Evolutionary conservation across 2,797 vertebrate species (phyloP).

Genomic region (Erethizon dorsatum): DNA sequence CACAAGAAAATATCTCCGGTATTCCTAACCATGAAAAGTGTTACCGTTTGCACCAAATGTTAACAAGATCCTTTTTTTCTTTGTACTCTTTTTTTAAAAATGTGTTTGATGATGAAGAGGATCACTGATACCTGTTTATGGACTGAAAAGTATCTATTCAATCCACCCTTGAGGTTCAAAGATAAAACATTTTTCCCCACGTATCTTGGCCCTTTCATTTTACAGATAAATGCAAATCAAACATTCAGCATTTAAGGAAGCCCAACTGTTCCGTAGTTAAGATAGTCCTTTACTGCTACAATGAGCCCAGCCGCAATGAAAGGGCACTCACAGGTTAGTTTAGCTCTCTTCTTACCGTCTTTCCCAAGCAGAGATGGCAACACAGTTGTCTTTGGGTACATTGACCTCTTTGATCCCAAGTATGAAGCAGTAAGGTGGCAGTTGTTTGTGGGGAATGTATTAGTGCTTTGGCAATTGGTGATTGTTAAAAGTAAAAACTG

Average conservation of each 20-base stretch:
- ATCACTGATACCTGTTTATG: slow-evolving; percentile 45
- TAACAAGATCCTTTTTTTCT: background rate
- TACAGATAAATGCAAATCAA: slow-evolving; percentile 58
- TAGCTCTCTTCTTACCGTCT: slow-evolving; percentile 47
- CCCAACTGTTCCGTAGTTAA: background rate
- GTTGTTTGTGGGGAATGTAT: background rate
- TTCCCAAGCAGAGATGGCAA: background rate
- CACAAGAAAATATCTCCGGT: background rate
- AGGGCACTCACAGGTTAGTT: slow-evolving; percentile 15
- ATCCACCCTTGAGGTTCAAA: background rate
- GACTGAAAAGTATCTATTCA: slow-evolving; percentile 51
- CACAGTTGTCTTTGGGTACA: background rate
- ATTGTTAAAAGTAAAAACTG: background rate
- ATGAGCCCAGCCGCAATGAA: background rate
- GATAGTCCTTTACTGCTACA: slow-evolving; percentile 1
- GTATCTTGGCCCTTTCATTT: slow-evolving; percentile 70
- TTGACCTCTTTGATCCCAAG: background rate
- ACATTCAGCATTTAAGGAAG: slow-evolving; percentile 16
- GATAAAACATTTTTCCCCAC: slow-evolving; percentile 9
- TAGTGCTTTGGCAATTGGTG: background rate
- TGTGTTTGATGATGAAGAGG: background rate
- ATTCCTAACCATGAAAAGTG: background rate
- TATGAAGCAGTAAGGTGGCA: background rate
- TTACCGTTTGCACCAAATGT: background rate
- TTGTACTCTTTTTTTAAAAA: slow-evolving; percentile 27